These are phyloP conservation scores for Stercorarius parasiticus DNA, from an alignment of 2,113 vertebrate genomes.

Conservation along the genomic window DNA sequence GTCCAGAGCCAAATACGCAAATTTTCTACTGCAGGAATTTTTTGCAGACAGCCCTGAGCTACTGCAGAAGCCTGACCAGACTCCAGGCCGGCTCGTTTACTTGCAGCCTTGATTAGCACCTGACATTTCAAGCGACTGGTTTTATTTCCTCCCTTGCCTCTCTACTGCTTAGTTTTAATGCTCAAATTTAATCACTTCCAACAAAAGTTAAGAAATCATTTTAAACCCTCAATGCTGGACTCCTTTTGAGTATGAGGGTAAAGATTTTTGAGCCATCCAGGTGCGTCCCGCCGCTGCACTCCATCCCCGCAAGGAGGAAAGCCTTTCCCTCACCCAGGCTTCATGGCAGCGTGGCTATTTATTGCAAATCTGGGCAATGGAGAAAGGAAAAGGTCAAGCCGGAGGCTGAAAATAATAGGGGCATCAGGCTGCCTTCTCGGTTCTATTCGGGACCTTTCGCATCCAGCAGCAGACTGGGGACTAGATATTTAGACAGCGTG, in stretches of 20 bases:
- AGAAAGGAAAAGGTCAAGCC: not conserved
- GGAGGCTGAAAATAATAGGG: not conserved
- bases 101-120: constrained; percentile 22
- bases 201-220: not conserved
- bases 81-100: not conserved
- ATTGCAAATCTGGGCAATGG: not conserved
- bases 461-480: not conserved
- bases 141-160: not conserved
- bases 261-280: not conserved
- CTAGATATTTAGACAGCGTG: not conserved
- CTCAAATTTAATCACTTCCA: not conserved
- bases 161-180: not conserved
- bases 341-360: not conserved
- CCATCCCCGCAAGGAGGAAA: not conserved
- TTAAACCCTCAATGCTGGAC: not conserved
- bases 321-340: not conserved
- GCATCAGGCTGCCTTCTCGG: not conserved
- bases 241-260: not conserved
- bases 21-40: not conserved
- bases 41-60: not conserved
- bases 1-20: not conserved
- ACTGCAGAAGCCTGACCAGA: constrained; percentile 7
- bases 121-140: not conserved
- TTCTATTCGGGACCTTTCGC: fast-evolving
- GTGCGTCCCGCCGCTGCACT: fast-evolving